Percentiles rank a stretch among this genome's conserved stretches.
These are phyloP conservation scores for Tetrax tetrax DNA, from an alignment of 2,113 vertebrate genomes.

Conservation along the genomic window DNA sequence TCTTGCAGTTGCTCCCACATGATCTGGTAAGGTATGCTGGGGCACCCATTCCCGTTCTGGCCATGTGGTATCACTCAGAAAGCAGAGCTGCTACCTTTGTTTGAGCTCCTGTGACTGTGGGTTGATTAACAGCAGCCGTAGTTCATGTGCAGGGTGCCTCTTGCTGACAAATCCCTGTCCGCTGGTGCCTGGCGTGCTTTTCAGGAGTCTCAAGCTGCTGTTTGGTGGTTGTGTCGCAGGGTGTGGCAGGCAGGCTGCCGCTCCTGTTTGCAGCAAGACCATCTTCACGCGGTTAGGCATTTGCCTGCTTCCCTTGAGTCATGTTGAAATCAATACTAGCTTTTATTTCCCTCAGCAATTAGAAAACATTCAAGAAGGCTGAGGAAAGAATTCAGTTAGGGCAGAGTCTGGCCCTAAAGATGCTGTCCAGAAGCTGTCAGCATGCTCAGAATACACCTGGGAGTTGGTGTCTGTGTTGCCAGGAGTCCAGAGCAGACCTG, in stretches of 20 bases:
- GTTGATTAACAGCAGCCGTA: background rate
- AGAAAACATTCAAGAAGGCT: background rate
- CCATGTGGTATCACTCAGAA: background rate
- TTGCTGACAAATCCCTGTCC: background rate
- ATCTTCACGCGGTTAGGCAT: fast-evolving
- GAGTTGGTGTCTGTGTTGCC: background rate
- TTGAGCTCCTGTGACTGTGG: background rate
- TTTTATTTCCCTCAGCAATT: background rate
- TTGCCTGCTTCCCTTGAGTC: background rate
- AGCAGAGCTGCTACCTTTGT: background rate
- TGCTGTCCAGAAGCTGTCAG: background rate
- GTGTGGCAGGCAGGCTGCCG: background rate
- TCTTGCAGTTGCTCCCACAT: background rate
- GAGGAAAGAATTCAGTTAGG: background rate
- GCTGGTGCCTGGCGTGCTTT: background rate
- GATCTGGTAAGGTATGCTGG: background rate
- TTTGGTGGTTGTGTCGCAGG: background rate
- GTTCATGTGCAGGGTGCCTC: background rate
- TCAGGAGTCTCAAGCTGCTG: background rate
- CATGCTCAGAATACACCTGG: background rate
- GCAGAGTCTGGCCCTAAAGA: background rate
- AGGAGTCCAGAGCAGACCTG: background rate
- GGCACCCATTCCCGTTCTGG: background rate
- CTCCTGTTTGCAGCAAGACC: background rate
- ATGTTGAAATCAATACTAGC: background rate